phyloP scores from a whole-genome alignment of 2,888 invertebrate genomes.

The Caenorhabditis becei region DNA sequence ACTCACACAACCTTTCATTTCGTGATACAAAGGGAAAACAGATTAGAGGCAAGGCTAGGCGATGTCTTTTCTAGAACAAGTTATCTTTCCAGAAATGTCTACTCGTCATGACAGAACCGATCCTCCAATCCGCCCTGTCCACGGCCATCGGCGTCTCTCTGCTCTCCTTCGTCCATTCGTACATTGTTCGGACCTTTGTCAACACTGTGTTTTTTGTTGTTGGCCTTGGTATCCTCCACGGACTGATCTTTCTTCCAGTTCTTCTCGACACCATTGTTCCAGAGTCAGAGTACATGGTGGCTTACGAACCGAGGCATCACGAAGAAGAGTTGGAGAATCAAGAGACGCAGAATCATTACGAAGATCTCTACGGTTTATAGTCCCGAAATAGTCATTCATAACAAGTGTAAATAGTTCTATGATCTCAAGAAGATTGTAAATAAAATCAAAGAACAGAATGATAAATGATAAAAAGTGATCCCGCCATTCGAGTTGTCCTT shows the following conservation, averaged over 20 bases:
- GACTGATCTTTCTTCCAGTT: constrained; percentile 77
- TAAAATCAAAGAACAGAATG: constrained; percentile 1
- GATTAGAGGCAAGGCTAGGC: constrained; percentile 73
- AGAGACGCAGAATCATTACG: constrained; percentile 33
- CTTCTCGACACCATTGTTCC: constrained; percentile 74
- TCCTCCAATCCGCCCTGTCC: constrained; percentile 77
- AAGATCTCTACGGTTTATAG: constrained; percentile 45
- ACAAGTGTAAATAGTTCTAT: not conserved
- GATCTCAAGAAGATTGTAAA: not conserved
- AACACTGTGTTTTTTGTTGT: constrained; percentile 79
- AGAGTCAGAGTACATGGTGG: constrained; percentile 57
- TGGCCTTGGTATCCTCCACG: constrained; percentile 76
- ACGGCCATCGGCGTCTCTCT: constrained; percentile 77
- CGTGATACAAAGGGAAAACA: constrained; percentile 70
- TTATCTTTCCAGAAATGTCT: constrained; percentile 73
- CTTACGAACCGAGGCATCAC: constrained; percentile 54
- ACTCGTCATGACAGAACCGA: constrained; percentile 75
- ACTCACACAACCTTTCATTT: constrained; percentile 80
- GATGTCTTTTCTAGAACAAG: no score
- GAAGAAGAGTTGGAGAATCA: not conserved
- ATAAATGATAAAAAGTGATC: not conserved
- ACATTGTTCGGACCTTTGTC: constrained; percentile 80
- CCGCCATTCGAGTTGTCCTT: constrained; percentile 31
- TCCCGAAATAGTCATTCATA: not conserved
- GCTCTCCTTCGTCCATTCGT: constrained; percentile 76